Conservation (phyloP, 2,888 invertebrate genomes). For the Geophilus truncorum region DNA sequence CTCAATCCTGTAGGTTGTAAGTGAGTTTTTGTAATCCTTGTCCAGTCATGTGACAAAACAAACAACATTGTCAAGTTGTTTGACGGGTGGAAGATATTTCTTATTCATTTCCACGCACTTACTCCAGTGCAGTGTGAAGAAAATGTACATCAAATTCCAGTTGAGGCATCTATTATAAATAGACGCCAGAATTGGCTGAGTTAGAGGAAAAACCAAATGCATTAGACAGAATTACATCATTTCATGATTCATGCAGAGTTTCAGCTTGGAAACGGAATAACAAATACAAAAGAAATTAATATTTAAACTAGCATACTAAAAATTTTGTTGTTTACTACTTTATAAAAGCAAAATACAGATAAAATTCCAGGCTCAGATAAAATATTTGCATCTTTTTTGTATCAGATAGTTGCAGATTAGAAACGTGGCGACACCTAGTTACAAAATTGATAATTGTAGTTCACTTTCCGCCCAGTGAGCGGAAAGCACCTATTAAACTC, state of each 20-base stretch:
- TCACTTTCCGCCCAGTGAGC: slow-evolving; percentile 5
- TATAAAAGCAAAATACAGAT: not conserved
- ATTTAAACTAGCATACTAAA: too few species aligned
- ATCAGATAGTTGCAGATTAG: not conserved
- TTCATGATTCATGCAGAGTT: not conserved
- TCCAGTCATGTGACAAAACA: too few species aligned
- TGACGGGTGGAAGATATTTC: not conserved
- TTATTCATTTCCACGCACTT: not conserved
- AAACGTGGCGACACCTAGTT: not conserved
- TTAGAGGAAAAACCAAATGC: slow-evolving; percentile 11
- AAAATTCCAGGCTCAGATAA: not conserved
- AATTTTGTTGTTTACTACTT: not conserved
- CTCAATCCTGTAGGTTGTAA: too few species aligned
- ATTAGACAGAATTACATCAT: not conserved
- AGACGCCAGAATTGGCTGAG: not conserved
- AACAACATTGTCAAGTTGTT: not conserved
- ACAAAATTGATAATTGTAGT: slow-evolving; percentile 6
- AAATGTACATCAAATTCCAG: not conserved
- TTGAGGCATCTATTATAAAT: not conserved
- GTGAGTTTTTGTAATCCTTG: too few species aligned
- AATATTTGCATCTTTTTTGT: not conserved
- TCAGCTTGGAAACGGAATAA: not conserved
- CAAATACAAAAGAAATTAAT: not conserved
- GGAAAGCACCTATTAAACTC: slow-evolving; percentile 13
- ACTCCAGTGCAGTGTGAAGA: not conserved